phyloP scores from a whole-genome alignment of 2,113 vertebrate species.

The Eupsittula cactorum region DNA sequence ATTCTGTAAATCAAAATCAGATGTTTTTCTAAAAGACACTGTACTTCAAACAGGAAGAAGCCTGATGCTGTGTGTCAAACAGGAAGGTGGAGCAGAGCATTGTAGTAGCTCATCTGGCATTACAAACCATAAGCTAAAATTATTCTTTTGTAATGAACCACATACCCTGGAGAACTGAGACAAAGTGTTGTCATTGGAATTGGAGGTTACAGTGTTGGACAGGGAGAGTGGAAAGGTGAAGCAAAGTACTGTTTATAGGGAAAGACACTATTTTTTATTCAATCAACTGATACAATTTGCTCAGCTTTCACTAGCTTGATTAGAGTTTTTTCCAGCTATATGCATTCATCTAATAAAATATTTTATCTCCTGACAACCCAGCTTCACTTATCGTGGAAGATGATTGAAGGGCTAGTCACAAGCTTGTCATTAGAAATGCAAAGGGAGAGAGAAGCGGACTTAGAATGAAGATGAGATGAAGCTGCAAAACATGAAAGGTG shows the following conservation, averaged over 20 bases:
- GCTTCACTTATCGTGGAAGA: neutral
- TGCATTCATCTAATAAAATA: neutral
- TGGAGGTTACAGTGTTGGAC: neutral
- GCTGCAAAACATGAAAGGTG: neutral
- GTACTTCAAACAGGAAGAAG: neutral
- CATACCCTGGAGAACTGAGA: neutral
- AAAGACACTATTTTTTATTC: neutral
- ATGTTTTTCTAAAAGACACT: neutral
- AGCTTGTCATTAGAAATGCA: neutral
- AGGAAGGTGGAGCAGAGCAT: neutral
- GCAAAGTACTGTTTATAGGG: neutral
- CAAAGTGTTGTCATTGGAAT: neutral
- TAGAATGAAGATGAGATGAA: neutral
- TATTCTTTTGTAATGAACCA: neutral
- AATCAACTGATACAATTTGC: neutral
- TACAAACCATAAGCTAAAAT: neutral
- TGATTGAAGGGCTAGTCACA: neutral
- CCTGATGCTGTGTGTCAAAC: neutral
- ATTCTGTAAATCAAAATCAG: constrained; percentile 30
- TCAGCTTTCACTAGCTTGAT: neutral
- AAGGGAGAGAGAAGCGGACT: neutral
- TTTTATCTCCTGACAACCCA: neutral
- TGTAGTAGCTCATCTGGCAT: neutral
- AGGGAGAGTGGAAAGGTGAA: neutral
- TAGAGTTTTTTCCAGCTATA: neutral